Percentiles rank a stretch among this genome's conserved stretches.
Evolutionary conservation across 2,797 vertebrate genomes (phyloP).

Genomic region (Danio jaintianensis): DNA sequence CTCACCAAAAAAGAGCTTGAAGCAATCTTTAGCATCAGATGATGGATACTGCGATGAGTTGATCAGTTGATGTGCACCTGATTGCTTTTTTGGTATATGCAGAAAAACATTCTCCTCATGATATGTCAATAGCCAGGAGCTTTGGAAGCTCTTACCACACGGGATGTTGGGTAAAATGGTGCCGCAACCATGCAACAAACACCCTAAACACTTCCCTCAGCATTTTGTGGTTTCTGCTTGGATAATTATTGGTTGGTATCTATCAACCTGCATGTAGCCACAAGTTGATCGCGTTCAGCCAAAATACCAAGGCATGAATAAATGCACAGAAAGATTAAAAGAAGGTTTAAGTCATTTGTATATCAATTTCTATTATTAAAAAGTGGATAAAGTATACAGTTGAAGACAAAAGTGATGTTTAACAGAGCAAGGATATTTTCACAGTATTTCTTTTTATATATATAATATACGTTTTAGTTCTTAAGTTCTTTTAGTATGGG

Average conservation of each 20-base stretch:
- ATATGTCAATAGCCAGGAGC: neutral
- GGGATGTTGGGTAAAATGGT: slow-evolving; percentile 3
- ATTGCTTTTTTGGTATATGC: neutral
- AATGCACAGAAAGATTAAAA: neutral
- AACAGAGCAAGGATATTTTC: no score
- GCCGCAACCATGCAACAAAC: neutral
- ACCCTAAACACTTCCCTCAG: neutral
- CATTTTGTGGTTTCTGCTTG: neutral
- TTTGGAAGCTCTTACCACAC: slow-evolving; percentile 9
- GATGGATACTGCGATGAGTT: neutral
- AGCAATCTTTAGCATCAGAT: neutral
- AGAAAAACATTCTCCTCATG: neutral
- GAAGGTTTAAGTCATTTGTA: no score
- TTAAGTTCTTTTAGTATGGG: no score
- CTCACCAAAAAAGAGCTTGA: neutral
- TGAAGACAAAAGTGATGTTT: no score
- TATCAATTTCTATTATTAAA: no score
- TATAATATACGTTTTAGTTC: no score
- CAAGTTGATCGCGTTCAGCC: neutral
- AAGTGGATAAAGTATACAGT: no score
- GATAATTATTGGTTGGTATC: neutral
- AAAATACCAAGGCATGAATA: neutral
- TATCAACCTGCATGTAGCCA: neutral
- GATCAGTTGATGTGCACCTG: neutral
- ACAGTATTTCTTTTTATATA: no score